These are phyloP conservation scores for Ivindomyrus marchei DNA, from an alignment of 2,113 vertebrate genomes.

Conservation along the genomic window DNA sequence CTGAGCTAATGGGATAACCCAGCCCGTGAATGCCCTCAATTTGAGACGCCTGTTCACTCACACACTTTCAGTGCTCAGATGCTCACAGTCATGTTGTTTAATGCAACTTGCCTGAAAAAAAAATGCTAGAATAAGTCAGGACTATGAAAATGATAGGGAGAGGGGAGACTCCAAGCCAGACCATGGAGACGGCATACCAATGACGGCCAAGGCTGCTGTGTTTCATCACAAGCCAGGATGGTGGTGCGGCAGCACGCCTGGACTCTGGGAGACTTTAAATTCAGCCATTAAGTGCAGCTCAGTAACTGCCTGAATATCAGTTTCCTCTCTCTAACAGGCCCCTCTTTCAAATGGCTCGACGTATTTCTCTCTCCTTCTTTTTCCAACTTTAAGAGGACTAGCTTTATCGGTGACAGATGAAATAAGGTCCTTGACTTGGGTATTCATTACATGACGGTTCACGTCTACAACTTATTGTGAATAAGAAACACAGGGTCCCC, in stretches of 20 bases:
- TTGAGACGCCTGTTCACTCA: background rate
- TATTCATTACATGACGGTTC: background rate
- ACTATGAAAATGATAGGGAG: background rate
- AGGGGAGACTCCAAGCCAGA: background rate
- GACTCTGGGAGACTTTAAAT: background rate
- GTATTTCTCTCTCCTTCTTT: background rate
- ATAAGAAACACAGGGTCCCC: background rate
- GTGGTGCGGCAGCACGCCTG: background rate
- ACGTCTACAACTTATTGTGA: background rate
- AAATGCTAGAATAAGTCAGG: background rate
- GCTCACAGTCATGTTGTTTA: background rate
- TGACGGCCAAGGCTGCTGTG: background rate
- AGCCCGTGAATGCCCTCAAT: background rate
- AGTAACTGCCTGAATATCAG: background rate
- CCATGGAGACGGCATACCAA: background rate
- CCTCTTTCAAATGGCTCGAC: background rate
- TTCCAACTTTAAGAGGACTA: background rate
- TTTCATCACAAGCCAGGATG: background rate
- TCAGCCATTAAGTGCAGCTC: background rate
- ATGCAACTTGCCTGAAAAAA: background rate
- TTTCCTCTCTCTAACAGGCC: background rate
- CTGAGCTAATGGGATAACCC: background rate
- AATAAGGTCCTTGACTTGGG: background rate
- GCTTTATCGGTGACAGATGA: background rate
- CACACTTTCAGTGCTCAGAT: background rate